phyloP scores from a whole-genome alignment of 2,888 invertebrate genomes.

The Galerucella nymphaeae region DNA sequence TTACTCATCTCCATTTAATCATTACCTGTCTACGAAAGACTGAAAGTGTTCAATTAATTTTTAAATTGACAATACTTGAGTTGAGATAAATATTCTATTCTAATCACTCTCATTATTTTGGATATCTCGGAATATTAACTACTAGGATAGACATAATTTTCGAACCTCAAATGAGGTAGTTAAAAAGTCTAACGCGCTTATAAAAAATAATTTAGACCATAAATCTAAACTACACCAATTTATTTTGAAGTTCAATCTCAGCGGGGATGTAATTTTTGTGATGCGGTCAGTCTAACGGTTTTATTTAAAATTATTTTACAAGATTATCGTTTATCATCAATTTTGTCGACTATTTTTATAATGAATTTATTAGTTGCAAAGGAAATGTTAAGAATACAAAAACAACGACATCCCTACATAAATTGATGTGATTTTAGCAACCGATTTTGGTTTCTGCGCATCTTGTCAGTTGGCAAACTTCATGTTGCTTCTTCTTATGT shows the following conservation, averaged over 20 bases:
- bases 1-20: too few relatives aligned
- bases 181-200: constrained; percentile 16
- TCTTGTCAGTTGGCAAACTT: too few relatives aligned
- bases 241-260: constrained; percentile 13
- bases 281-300: not conserved
- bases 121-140: not conserved
- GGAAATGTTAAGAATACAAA: too few relatives aligned
- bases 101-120: constrained; percentile 10
- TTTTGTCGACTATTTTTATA: not conserved
- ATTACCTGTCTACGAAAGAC: too few relatives aligned
- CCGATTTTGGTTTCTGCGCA: too few relatives aligned
- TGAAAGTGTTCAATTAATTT: not conserved
- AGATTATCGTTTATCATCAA: not conserved
- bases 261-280: constrained; percentile 9
- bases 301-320: not conserved
- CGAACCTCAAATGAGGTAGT: constrained; percentile 7
- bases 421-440: too few relatives aligned
- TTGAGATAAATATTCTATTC: not conserved
- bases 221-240: constrained; percentile 19
- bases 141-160: constrained; percentile 3
- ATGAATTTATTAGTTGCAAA: not conserved
- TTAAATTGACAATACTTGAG: not conserved
- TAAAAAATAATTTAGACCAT: constrained; percentile 12
- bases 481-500: too few relatives aligned
- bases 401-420: too few relatives aligned